These are phyloP conservation scores for Charadrius vociferus DNA, from an alignment of 2,113 vertebrate species.

Conservation along the genomic window DNA sequence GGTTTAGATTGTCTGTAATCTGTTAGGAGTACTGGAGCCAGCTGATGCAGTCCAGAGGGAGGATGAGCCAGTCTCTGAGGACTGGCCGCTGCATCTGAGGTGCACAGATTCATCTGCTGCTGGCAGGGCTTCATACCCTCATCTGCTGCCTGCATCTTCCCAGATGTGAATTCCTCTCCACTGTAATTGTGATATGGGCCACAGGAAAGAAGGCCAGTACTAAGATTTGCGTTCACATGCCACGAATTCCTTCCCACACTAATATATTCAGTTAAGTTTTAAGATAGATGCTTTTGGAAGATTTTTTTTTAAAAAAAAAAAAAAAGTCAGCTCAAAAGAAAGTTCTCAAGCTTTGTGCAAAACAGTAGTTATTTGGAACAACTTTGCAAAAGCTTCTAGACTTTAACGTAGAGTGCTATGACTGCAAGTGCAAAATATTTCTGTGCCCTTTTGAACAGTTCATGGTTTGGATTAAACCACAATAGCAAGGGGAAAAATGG, in stretches of 20 bases:
- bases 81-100: conserved; percentile 6
- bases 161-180: conserved; percentile 59
- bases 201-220: conserved; percentile 21
- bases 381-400: neutral
- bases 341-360: neutral
- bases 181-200: conserved; percentile 15
- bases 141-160: conserved; percentile 35
- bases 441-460: neutral
- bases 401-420: neutral
- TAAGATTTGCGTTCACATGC: conserved; percentile 19
- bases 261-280: neutral
- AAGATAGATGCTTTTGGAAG: neutral
- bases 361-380: neutral
- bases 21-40: conserved; percentile 43
- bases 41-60: conserved; percentile 52
- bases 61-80: conserved; percentile 2
- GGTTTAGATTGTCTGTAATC: conserved; percentile 48
- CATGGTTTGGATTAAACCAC: neutral
- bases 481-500: neutral
- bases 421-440: neutral
- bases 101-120: conserved; percentile 25
- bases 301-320: neutral
- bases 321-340: neutral
- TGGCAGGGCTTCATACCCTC: conserved; percentile 33
- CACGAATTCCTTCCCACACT: conserved; percentile 34